Evolutionary conservation across 2,797 vertebrate genomes (phyloP), one percentile per base, ranked within the genome.

Genomic region (Perodicticus potto): DNA sequence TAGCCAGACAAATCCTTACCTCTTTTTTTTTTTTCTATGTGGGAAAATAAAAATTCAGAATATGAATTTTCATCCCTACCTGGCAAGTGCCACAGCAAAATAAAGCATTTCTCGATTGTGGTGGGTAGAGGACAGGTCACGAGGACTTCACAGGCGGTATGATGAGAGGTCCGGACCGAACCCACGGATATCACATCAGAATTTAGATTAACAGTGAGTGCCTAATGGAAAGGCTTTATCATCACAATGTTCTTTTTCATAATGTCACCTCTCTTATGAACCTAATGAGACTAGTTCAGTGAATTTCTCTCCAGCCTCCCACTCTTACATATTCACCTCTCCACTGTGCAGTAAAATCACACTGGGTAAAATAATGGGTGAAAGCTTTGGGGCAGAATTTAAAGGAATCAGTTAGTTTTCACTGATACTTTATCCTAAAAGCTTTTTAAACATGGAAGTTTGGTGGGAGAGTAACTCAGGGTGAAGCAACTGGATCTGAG

Each of bases 1-100:
- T 86, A 98, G 40, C 81, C 97, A 96, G 91, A 96, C 90, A 96
- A 88, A 97, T 90, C 80, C 80, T 91, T 92, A 84, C 67, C 93
- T 91, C 86, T 97, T 95, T 84, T 96, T 95, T 87, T 85, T 55
- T 74, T 96, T 92, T 16, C 14, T 84, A 37, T 72, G 81, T 91
- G 23, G 43, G 77, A 77, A 94, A 96, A 96, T 49, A 2, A 89
- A 96, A 91, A 74, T 45, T 76, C 55, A 93, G 81, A 93, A 20
- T 40, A 67, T 83, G 65, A 53, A 93, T 89, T 90, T 81, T 69
- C 1, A 67, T 53, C 27, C 22, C 29, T 53, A 19, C 4, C 6
- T 37, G 43, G 32, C 57, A 10, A n/a, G 5, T 34, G 5, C 61
- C 45, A 22, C 45, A 57, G 69, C 40, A 61, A 29, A 12, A 23